Evolutionary conservation across 2,113 vertebrate genomes (phyloP).

Genomic region (Vimba vimba): DNA sequence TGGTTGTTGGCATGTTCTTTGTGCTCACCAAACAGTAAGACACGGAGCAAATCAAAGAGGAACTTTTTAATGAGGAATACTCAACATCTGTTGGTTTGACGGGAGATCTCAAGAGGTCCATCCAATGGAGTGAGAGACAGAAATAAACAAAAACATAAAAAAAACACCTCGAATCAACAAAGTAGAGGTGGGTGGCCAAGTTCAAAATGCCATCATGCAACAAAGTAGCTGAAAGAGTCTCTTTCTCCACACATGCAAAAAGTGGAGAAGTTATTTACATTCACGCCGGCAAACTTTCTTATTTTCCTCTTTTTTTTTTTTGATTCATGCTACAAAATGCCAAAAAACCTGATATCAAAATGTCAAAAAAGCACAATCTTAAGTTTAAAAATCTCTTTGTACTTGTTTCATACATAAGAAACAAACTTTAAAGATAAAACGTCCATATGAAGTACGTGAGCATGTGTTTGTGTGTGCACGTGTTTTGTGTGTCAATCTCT

Average conservation of each 20-base stretch:
- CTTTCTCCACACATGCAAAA: constrained; percentile 44
- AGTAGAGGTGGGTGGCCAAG: neutral
- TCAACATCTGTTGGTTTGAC: constrained; percentile 49
- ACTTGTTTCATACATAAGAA: constrained; percentile 2
- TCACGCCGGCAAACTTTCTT: constrained; percentile 17
- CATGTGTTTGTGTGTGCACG: constrained; percentile 22
- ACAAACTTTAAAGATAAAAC: constrained; percentile 18
- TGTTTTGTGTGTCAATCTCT: constrained; percentile 30
- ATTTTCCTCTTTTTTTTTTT: neutral
- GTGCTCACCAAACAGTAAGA: constrained; percentile 42
- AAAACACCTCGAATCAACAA: neutral
- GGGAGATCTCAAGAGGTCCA: constrained; percentile 25
- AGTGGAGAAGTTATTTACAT: constrained; percentile 38
- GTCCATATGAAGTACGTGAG: constrained; percentile 27
- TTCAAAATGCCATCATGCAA: constrained; percentile 49
- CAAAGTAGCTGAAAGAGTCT: constrained; percentile 34
- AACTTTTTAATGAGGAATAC: constrained; percentile 55
- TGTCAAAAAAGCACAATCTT: constrained; percentile 30
- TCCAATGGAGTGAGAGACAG: constrained; percentile 11
- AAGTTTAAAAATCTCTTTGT: constrained; percentile 13
- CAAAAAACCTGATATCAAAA: constrained; percentile 43
- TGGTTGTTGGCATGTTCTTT: neutral
- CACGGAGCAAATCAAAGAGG: constrained; percentile 45
- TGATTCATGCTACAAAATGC: constrained; percentile 52
- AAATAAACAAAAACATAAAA: neutral